Evolutionary conservation across 2,888 invertebrate genomes (phyloP).

Genomic region (Melikaiella ostensackeni): DNA sequence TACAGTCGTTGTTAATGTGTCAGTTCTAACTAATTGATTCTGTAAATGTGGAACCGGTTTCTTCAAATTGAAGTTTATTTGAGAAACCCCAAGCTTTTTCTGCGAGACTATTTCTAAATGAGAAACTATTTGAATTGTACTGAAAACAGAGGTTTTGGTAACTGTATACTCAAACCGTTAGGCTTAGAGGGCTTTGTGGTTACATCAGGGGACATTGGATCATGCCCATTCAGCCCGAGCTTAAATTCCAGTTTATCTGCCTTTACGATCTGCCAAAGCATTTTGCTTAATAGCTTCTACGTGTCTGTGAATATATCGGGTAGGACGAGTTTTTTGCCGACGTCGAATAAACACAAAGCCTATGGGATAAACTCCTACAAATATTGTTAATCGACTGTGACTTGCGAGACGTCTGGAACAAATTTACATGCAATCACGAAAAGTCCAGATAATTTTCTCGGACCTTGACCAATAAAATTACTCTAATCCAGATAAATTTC

Average conservation of each 20-base stretch:
- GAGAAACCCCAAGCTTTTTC: no score
- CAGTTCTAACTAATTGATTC: background rate
- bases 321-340: conserved; percentile 30
- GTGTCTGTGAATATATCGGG: conserved; percentile 72
- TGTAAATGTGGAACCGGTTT: background rate
- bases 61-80: no score
- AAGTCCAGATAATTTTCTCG: background rate
- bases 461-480: background rate
- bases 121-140: conserved; percentile 2
- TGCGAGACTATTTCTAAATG: background rate
- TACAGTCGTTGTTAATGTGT: background rate
- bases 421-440: background rate
- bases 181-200: background rate
- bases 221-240: conserved; percentile 53
- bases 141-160: background rate
- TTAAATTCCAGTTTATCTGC: conserved; percentile 67
- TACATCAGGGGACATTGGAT: background rate
- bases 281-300: conserved; percentile 72
- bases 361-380: conserved; percentile 1
- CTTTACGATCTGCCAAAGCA: conserved; percentile 62
- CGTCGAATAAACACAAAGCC: conserved; percentile 31
- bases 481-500: background rate
- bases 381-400: background rate
- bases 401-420: background rate
- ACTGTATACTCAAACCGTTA: background rate